Base-by-base conservation (phyloP, 1,140 invertebrate species). In the Gonioctena quinquepunctata region DNA sequence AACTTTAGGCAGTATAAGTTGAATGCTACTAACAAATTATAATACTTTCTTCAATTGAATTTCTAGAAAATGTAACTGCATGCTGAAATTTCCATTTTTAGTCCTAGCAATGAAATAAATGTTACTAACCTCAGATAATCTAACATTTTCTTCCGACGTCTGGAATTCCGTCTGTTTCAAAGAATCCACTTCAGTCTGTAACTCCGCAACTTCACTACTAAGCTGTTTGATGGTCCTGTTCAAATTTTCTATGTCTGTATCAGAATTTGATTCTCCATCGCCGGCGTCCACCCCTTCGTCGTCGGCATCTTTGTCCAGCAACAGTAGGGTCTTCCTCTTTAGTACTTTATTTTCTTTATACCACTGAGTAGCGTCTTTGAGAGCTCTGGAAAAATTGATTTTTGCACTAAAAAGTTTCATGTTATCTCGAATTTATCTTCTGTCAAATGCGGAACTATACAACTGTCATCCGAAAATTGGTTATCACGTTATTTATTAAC, bases 281-380 rank as follows among this genome's bases (percentile, higher is more conserved):
- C 83, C 83, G 25, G 85, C 83, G 63, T 86, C 86, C 0, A 76
- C 77, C 3, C 79, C 81, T 62, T 79, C 76, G 64, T 85, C 84
- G 0, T 83, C 78, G 1, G 78, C 76, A 71, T 85, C 84, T 28
- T 66, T 72, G 19, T 78, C 75, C 84, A 63, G 77, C 2, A 92
- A 82, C 6, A 88, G 86, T 18, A 90, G 86, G 27, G 90, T 91
- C 54, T 85, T 84, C 69, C 91, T 82, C 79, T 91, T 91, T 42
- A 92, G 79, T 72, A 88, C 86, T 25, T 90, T 88, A 74, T 92
- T 92, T 83, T 92, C 88, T 72, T 89, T 89, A 82, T 92, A 92
- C 91, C 91, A 92, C 83, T 91, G 83, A 1, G 86, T 84, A 0
- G 87, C 85, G 66, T 86, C 86, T 68, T 85, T 85, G 80, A 88